These are phyloP conservation scores for Iguana delicatissima DNA, from an alignment of 2,797 vertebrate species.

Conservation along the genomic window DNA sequence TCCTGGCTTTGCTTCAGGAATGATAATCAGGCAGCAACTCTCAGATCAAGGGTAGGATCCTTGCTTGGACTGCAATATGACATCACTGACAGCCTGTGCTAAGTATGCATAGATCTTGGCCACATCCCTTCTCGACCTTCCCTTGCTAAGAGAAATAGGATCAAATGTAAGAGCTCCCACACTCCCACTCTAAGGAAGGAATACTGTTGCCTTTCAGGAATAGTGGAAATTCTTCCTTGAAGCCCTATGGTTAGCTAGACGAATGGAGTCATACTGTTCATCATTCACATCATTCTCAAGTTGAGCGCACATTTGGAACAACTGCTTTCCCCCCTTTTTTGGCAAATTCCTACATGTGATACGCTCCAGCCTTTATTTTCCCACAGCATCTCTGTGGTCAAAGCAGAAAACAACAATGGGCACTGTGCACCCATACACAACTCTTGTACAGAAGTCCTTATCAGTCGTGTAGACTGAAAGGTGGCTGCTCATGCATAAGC, in stretches of 20 bases:
- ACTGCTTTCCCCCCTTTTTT: not conserved
- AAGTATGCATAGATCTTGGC: not conserved
- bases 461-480: not conserved
- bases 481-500: not conserved
- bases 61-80: not conserved
- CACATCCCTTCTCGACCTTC: not conserved
- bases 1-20: not conserved
- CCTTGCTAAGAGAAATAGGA: not conserved
- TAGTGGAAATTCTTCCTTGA: not conserved
- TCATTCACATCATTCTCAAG: not conserved
- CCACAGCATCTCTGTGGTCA: not conserved
- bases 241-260: not conserved
- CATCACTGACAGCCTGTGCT: not conserved
- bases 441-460: not conserved
- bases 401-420: not conserved
- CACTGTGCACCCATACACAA: not conserved
- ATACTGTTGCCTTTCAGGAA: not conserved
- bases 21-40: constrained; percentile 8
- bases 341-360: not conserved
- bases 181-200: not conserved
- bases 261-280: not conserved
- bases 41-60: not conserved
- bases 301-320: not conserved
- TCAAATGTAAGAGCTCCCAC: not conserved
- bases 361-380: not conserved